Evolutionary conservation across 2,797 vertebrate genomes (phyloP), one percentile per base, ranked within the genome.

Genomic region (Saxicola maurus): DNA sequence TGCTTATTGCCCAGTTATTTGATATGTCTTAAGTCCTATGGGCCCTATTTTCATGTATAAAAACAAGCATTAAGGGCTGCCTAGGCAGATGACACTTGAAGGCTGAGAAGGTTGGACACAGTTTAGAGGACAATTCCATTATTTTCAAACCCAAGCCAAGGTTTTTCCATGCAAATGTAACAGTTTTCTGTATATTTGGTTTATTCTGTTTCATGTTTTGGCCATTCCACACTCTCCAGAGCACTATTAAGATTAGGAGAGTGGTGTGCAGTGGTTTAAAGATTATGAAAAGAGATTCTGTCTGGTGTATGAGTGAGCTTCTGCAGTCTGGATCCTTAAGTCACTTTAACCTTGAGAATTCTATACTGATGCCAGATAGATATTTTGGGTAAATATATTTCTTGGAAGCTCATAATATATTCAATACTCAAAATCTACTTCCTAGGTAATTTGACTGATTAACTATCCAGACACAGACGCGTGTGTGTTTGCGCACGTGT

Each of bases 201-300:
- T 94, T 89, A 94, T 93, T 95, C 87, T 71, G 57, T 88, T 95
- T 86, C 93, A 91, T 90, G 82, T 89, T 95, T 94, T 82, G 80
- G 84, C 75, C 82, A 90, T 77, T 93, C 68, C 55, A 64, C 33
- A 4, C 46, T 84, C 93, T 94, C 89, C 51, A 75, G 91, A 74
- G 87, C 38, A 73, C 78, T 79, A 66, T 94, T 76, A 95, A 85
- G 69, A 72, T 89, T 79, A 94, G 92, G 62, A 83, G 77, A 85
- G 53, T 78, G 83, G 82, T 25, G 27, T 90, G 89, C 77, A 51
- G 38, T 60, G 78, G 16, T 86, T 96, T 90, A 77, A 92, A 92
- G 87, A 75, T 71, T 40, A 72, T 52, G 51, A 78, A 78, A 90
- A 85, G 55, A 78, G 56, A 74, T 66, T 76, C 2, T 73, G 66